phyloP scores from a whole-genome alignment of 2,888 invertebrate species.

The Drosophila buzzatii region DNA sequence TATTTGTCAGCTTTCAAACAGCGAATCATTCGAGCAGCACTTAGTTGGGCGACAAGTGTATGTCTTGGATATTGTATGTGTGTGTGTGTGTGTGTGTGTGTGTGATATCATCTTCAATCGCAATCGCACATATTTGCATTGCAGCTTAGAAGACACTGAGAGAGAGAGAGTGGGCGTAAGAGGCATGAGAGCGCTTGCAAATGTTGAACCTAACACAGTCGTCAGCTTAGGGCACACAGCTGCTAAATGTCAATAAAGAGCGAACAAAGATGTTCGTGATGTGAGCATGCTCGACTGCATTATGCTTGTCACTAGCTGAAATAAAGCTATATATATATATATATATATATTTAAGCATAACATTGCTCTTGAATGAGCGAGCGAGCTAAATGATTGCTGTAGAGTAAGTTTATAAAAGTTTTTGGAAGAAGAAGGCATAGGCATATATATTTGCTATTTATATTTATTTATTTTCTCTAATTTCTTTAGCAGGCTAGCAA shows the following conservation, averaged over 20 bases:
- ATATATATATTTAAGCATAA: background rate
- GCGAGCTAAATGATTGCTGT: background rate
- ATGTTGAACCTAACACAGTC: conserved; percentile 47
- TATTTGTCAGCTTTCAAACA: conserved; percentile 21
- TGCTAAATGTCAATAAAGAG: conserved; percentile 61
- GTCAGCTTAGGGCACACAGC: conserved; percentile 13
- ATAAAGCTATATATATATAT: background rate
- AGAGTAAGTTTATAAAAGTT: background rate
- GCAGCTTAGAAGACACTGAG: background rate
- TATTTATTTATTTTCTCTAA: no score
- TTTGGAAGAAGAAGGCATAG: no score
- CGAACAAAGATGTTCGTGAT: background rate
- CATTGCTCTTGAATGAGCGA: background rate
- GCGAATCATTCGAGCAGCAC: conserved; percentile 25
- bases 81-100: background rate
- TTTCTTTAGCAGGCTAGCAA: no score
- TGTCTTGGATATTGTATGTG: background rate
- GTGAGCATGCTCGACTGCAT: background rate
- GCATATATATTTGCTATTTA: no score
- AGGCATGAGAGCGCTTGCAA: conserved; percentile 27
- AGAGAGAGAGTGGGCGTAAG: background rate
- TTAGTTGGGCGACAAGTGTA: conserved; percentile 15
- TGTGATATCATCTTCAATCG: conserved; percentile 2
- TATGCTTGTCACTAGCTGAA: background rate
- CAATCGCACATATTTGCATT: conserved; percentile 26